These are phyloP conservation scores for Nesoenas mayeri DNA, from an alignment of 2,113 vertebrate species.

Conservation along the genomic window DNA sequence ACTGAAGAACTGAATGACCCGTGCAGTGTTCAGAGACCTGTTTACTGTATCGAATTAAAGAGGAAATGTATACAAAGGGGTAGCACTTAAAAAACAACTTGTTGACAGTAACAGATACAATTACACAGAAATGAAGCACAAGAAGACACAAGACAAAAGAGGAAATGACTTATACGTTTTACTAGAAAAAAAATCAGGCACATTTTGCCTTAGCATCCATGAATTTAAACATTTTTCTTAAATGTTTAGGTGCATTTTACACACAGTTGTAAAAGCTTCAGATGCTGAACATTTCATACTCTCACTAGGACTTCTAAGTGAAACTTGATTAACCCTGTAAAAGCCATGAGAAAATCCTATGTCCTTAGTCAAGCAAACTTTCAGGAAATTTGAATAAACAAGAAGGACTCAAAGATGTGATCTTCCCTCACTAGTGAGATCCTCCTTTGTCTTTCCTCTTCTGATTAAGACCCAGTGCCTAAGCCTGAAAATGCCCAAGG, in stretches of 20 bases:
- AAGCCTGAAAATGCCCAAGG: neutral
- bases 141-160: neutral
- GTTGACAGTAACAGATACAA: neutral
- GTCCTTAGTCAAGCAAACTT: neutral
- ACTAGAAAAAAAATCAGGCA: neutral
- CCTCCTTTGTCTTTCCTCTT: neutral
- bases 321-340: neutral
- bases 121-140: constrained; percentile 7
- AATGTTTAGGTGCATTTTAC: neutral
- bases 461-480: neutral
- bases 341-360: neutral
- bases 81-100: neutral
- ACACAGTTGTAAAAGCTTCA: neutral
- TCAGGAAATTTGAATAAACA: neutral
- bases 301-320: neutral
- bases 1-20: neutral
- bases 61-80: neutral
- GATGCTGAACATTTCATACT: neutral
- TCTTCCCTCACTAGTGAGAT: neutral
- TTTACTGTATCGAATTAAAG: neutral
- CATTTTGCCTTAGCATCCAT: neutral
- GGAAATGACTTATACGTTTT: neutral
- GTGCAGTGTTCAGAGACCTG: neutral
- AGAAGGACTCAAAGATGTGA: neutral
- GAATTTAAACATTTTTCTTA: neutral